phyloP scores from a whole-genome alignment of 2,888 invertebrate species.

The Pristionchus mayeri region DNA sequence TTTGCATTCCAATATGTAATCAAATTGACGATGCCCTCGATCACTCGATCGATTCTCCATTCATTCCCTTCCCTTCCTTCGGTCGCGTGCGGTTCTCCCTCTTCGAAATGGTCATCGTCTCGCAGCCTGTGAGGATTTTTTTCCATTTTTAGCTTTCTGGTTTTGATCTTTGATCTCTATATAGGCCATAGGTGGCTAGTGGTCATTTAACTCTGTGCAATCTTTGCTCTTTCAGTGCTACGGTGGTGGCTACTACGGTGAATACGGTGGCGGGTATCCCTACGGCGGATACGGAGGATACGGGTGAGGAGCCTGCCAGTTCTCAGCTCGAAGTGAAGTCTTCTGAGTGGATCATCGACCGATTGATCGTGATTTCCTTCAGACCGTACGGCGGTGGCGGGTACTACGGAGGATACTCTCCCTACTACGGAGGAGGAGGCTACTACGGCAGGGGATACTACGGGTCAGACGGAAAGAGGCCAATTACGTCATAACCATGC shows the following conservation, averaged over 20 bases:
- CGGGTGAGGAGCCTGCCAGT: not conserved
- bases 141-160: not conserved
- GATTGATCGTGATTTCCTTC: too few relatives aligned
- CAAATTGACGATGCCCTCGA: not conserved
- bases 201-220: not conserved
- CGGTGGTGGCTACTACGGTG: not conserved
- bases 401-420: constrained; percentile 9
- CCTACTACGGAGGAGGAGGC: not conserved
- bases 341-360: not conserved
- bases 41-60: not conserved
- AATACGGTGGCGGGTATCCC: not conserved
- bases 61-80: not conserved
- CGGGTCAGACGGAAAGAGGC: not conserved
- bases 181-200: too few relatives aligned
- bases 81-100: not conserved
- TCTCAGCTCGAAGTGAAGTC: not conserved
- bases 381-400: not conserved
- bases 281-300: not conserved
- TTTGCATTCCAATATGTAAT: not conserved
- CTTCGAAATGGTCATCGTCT: constrained; percentile 31
- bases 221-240: not conserved
- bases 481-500: not conserved
- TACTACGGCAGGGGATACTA: constrained; percentile 33
- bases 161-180: constrained; percentile 17
- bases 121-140: constrained; percentile 22